Percentiles rank a stretch among this genome's conserved stretches.
Conservation (phyloP, 2,888 invertebrate genomes). For the Drosophila tripunctata region DNA sequence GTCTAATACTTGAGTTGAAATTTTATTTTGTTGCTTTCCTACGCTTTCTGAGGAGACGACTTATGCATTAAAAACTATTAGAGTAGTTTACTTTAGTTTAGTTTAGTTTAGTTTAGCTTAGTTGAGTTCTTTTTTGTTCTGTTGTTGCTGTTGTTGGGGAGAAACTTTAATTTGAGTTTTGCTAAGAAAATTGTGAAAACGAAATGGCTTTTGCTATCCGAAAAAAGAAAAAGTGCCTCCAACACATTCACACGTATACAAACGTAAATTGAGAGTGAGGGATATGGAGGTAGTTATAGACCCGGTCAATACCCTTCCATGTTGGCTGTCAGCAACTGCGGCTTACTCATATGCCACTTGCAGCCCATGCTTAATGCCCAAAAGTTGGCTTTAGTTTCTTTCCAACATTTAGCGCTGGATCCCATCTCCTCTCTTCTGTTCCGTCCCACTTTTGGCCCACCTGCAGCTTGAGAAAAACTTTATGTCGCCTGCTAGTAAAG, state of each 20-base stretch:
- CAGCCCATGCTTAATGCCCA: slow-evolving; percentile 14
- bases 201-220: slow-evolving; percentile 32
- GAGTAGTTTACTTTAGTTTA: slow-evolving; percentile 59
- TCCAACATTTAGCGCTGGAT: slow-evolving; percentile 39
- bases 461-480: slow-evolving; percentile 40
- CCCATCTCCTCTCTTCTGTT: not conserved
- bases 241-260: slow-evolving; percentile 4
- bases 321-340: slow-evolving; percentile 37
- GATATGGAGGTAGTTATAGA: not conserved
- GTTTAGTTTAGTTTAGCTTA: slow-evolving; percentile 39
- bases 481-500: slow-evolving; percentile 35
- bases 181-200: slow-evolving; percentile 37
- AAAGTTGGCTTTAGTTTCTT: slow-evolving; percentile 55
- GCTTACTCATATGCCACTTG: slow-evolving; percentile 42
- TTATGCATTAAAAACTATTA: slow-evolving; percentile 69
- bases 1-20: slow-evolving; percentile 23
- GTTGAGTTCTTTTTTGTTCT: slow-evolving; percentile 12
- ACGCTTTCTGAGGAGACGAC: slow-evolving; percentile 18
- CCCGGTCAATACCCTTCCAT: slow-evolving; percentile 31
- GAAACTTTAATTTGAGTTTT: slow-evolving; percentile 74
- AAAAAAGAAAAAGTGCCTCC: not conserved
- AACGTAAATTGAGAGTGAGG: not conserved
- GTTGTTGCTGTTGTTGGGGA: slow-evolving; percentile 14
- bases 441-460: slow-evolving; percentile 12
- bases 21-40: slow-evolving; percentile 24